Base-by-base conservation (phyloP, 1,140 invertebrate species). In the Stegodyphus dumicola region DNA sequence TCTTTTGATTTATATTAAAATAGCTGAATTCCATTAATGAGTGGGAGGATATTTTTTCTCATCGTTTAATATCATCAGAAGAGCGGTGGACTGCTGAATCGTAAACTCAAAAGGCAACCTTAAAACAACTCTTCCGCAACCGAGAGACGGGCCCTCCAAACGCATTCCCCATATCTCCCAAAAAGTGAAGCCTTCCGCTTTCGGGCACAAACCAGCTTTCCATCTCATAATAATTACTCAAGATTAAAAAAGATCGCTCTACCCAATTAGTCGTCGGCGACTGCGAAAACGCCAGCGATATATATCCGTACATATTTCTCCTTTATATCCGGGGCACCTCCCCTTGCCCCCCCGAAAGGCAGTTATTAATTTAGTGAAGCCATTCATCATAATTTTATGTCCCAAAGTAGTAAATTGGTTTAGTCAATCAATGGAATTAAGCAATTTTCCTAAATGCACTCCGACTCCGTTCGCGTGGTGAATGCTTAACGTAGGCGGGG, bases 351-450 rank as follows among this genome's bases (percentile, higher is more conserved):
- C 67, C 69, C 54, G 17, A 56, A 70, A 67, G 66, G 73, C 81
- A 77, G 81, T 86, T 86, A 86, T 86, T 86, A 86, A 86, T 86
- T 86, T 86, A 86, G 69, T 60, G 67, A 9, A 70, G 54, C 67
- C 75, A 77, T 86, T 86, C 84, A 78, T 86, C 84, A 86, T 86
- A 77, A 78, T 86, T 86, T 77, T 78, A 86, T 86, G 84, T 78
- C 75, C 84, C 75, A 73, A 73, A 86, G 84, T 86, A 66, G 84
- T 78, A 86, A 86, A 86, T 86, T 86, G 84, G 84, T 86, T 86
- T 78, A 86, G 84, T 86, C 84, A 86, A 86, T 86, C 84, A 86
- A 86, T 74, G 76, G 66, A 77, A 86, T 86, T 86, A 86, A 78
- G 84, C 84, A 86, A 86, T 86, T 78, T 86, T 73, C 74, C 66